Base-by-base conservation (phyloP, 2,888 invertebrate genomes). In the Tenthredo notha region DNA sequence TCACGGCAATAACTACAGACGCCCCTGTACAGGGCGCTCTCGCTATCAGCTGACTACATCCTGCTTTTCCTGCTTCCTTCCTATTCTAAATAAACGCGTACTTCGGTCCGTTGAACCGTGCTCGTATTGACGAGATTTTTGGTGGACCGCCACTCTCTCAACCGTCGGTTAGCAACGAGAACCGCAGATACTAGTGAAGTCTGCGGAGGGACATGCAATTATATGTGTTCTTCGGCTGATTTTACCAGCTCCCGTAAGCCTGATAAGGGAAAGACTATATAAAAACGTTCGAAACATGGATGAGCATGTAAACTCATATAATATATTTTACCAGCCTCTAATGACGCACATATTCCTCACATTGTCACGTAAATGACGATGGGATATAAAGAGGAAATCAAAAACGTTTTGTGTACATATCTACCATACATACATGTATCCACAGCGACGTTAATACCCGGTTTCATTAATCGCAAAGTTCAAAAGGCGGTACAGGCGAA, bases 11-110 rank as follows among this genome's bases (percentile, higher is more conserved):
- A 67, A 47, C 77, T 84, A 80, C 77, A 70, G 84, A 84, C 85
- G 85, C 61, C 86, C 86, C 84, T 83, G 85, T 61, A n/a, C 77
- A 61, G 84, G 85, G 70, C 43, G 75, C 84, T 74, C 80, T 47
- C 84, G 84, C 89, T 92, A 92, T 92, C 92, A 89, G 86, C 88
- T 88, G 90, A 90, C 89, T 90, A 89, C 90, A 91, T 92, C 92
- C 91, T 91, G 91, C 86, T 88, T 87, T 87, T 87, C 85, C 87
- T 89, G 89, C 86, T 91, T 92, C 91, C 92, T 91, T 90, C 89
- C 90, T 87, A 88, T 50, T 61, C 21, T 12, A 50, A 61, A 21
- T 61, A n/a, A 80, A 61, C 50, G 37, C 61, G 80, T 77, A 54
- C 33, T 15, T 54, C 54, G 54, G 50, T 54, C 74, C 43, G 74